Percentiles rank a stretch among this genome's conserved stretches.
These are phyloP conservation scores for Ferdinandea cuprea DNA, from an alignment of 2,888 invertebrate species.

Conservation along the genomic window DNA sequence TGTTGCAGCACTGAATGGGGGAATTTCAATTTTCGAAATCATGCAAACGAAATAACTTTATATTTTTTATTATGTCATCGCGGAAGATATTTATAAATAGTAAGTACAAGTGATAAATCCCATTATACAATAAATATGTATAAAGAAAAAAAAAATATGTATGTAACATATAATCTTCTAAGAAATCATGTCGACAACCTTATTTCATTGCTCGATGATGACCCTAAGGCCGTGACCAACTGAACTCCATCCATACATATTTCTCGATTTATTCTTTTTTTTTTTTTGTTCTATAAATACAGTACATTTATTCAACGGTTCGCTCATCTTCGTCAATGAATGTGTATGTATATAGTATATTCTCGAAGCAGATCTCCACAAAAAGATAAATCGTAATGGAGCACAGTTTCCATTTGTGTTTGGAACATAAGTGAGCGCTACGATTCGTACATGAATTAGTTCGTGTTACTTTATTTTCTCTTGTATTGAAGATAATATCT, in stretches of 20 bases:
- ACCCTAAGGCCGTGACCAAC: conserved; percentile 36
- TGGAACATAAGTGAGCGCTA: too few species aligned
- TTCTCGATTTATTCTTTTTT: too few species aligned
- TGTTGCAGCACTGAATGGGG: background rate
- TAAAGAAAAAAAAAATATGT: background rate
- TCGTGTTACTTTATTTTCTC: too few species aligned
- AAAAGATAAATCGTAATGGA: background rate
- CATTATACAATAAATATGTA: too few species aligned
- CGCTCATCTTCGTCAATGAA: conserved; percentile 10
- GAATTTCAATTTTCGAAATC: background rate
- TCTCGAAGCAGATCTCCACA: conserved; percentile 1
- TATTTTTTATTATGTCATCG: too few species aligned
- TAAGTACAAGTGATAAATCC: too few species aligned
- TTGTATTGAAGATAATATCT: too few species aligned
- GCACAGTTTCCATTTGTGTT: too few species aligned
- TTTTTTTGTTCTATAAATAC: conserved; percentile 24
- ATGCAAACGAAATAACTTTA: too few species aligned
- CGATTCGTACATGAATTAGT: too few species aligned
- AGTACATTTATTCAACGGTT: conserved; percentile 36
- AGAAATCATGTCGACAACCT: conserved; percentile 25
- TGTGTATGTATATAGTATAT: too few species aligned
- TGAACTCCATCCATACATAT: conserved; percentile 29
- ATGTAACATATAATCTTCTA: background rate
- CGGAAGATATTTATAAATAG: too few species aligned
- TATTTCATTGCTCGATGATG: conserved; percentile 22